A percentile compares a stretch with the other conserved stretches of the same genome.
Evolutionary conservation across 1,140 invertebrate genomes (phyloP).

Genomic region (Bombus confusus): DNA sequence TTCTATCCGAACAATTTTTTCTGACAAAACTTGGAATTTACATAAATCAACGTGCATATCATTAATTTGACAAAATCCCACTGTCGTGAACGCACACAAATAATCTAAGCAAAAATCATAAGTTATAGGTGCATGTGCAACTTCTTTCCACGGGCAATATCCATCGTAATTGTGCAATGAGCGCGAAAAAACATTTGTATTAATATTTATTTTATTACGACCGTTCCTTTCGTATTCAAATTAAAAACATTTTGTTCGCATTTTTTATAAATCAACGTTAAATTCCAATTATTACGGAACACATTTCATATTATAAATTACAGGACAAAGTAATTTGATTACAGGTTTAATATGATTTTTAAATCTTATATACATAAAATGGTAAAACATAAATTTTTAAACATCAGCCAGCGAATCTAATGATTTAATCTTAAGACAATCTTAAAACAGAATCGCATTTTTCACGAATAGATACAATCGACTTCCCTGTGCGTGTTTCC

Average conservation of each 20-base stretch:
- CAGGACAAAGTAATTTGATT: too few species aligned
- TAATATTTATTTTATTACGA: background rate
- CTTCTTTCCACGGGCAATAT: background rate
- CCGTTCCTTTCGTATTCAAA: background rate
- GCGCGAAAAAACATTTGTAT: background rate
- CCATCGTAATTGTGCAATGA: background rate
- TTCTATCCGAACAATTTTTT: background rate
- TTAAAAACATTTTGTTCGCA: background rate
- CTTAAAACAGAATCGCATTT: background rate
- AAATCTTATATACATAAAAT: too few species aligned
- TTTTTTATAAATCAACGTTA: background rate
- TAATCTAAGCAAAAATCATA: background rate
- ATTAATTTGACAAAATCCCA: background rate
- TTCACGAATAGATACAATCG: too few species aligned
- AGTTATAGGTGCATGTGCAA: background rate
- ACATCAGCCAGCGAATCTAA: background rate
- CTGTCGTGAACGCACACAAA: too few species aligned
- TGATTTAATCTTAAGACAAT: background rate
- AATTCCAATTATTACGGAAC: too few species aligned
- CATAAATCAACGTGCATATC: background rate
- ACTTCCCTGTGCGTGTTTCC: too few species aligned
- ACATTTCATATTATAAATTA: too few species aligned
- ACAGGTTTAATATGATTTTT: too few species aligned
- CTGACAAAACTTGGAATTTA: background rate
- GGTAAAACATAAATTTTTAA: background rate